Evolutionary conservation across 2,888 invertebrate species (phyloP).

Genomic region (Anthrax anthrax): DNA sequence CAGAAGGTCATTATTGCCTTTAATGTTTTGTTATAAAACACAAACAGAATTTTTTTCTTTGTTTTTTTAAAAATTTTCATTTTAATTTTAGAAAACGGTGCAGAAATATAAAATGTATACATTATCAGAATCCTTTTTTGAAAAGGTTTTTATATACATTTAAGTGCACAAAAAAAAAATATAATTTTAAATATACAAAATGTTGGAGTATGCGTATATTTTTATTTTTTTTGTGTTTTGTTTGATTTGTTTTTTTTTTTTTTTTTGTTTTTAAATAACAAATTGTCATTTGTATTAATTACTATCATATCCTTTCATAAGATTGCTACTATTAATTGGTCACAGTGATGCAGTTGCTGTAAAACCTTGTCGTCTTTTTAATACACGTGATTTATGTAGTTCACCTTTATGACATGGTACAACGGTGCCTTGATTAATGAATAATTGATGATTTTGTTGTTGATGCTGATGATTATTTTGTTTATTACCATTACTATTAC

Average conservation of each 20-base stretch:
- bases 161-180: too few relatives aligned
- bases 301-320: not conserved
- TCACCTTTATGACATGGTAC: conserved; percentile 46
- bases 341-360: conserved; percentile 53
- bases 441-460: conserved; percentile 18
- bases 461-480: conserved; percentile 9
- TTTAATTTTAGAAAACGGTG: too few relatives aligned
- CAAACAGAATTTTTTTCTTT: too few relatives aligned
- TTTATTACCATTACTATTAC: conserved; percentile 17
- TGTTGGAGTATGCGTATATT: too few relatives aligned
- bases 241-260: not conserved
- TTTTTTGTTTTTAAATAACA: not conserved
- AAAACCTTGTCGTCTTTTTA: conserved; percentile 43
- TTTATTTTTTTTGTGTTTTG: not conserved
- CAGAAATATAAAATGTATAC: too few relatives aligned
- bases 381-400: conserved; percentile 40
- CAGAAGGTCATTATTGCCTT: too few relatives aligned
- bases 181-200: too few relatives aligned
- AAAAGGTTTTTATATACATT: too few relatives aligned
- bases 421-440: conserved; percentile 41
- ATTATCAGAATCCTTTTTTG: too few relatives aligned
- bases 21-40: too few relatives aligned
- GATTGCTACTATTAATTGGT: conserved; percentile 26
- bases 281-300: not conserved
- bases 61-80: too few relatives aligned